A percentile compares a stretch with the other conserved stretches of the same genome.
These are phyloP conservation scores for Stenodera caucasica DNA, from an alignment of 2,888 invertebrate genomes.

Conservation along the genomic window DNA sequence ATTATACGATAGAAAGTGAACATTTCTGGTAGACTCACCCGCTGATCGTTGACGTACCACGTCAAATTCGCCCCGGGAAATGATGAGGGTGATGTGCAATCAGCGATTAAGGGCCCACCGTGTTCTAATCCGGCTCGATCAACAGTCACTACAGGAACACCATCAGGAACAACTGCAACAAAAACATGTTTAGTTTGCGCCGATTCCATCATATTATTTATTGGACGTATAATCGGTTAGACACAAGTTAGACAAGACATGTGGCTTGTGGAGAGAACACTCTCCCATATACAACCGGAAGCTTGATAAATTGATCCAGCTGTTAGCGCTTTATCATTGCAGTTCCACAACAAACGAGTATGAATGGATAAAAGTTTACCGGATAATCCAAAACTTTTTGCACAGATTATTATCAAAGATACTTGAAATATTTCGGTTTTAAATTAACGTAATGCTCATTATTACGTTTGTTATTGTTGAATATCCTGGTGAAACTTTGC, in stretches of 20 bases:
- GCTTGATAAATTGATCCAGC: constrained; percentile 11
- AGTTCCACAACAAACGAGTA: too few species aligned
- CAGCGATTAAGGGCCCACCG: constrained; percentile 63
- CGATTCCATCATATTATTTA: constrained; percentile 1
- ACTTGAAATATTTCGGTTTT: background rate
- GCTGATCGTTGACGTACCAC: constrained; percentile 67
- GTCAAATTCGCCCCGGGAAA: constrained; percentile 66
- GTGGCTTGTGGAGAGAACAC: background rate
- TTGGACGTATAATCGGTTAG: background rate
- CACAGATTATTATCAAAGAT: background rate
- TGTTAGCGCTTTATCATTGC: background rate
- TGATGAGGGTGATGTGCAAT: constrained; percentile 64
- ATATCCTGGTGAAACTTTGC: background rate
- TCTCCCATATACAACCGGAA: background rate
- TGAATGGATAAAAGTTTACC: background rate
- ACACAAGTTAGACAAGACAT: constrained; percentile 10
- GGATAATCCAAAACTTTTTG: too few species aligned
- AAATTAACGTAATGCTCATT: background rate
- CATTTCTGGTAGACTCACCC: constrained; percentile 51
- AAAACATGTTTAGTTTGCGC: too few species aligned
- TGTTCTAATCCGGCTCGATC: constrained; percentile 62
- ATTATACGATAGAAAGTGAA: too few species aligned
- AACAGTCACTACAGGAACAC: constrained; percentile 62
- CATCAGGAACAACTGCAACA: constrained; percentile 62
- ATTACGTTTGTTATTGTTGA: background rate